Percentiles rank a stretch among this genome's conserved stretches.
phyloP scores from a whole-genome alignment of 2,113 vertebrate species.

The Sterrhoptilus dennistouni region DNA sequence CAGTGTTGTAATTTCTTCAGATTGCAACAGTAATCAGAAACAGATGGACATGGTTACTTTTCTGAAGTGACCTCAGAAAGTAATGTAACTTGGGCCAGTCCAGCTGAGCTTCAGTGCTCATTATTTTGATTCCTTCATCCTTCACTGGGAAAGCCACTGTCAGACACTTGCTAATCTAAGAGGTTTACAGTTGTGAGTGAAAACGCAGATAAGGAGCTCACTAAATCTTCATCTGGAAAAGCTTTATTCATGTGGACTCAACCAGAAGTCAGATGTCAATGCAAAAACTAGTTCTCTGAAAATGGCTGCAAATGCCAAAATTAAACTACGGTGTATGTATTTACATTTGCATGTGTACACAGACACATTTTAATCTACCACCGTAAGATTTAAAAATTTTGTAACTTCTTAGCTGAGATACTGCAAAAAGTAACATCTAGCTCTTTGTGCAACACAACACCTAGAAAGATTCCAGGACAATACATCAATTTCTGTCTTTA shows the following conservation, averaged over 20 bases:
- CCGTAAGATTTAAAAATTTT: neutral
- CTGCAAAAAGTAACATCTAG: neutral
- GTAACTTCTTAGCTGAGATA: neutral
- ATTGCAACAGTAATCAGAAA: neutral
- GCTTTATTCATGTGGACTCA: neutral
- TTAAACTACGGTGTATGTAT: neutral
- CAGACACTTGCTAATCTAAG: neutral
- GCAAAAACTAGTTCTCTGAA: neutral
- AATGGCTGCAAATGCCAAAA: neutral
- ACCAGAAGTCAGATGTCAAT: neutral
- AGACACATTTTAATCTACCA: neutral
- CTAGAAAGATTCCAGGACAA: neutral
- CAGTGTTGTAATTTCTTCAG: neutral
- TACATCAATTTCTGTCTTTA: neutral
- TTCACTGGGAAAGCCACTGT: neutral
- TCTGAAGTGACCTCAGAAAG: neutral
- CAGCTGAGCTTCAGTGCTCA: neutral
- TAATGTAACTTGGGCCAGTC: neutral
- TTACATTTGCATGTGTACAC: neutral
- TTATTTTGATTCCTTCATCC: neutral
- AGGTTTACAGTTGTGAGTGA: neutral
- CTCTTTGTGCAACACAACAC: neutral
- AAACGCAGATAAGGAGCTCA: neutral
- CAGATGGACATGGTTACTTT: neutral
- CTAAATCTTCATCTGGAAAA: neutral